These are phyloP conservation scores for Catocala nupta DNA, from an alignment of 2,888 invertebrate genomes.

Conservation along the genomic window DNA sequence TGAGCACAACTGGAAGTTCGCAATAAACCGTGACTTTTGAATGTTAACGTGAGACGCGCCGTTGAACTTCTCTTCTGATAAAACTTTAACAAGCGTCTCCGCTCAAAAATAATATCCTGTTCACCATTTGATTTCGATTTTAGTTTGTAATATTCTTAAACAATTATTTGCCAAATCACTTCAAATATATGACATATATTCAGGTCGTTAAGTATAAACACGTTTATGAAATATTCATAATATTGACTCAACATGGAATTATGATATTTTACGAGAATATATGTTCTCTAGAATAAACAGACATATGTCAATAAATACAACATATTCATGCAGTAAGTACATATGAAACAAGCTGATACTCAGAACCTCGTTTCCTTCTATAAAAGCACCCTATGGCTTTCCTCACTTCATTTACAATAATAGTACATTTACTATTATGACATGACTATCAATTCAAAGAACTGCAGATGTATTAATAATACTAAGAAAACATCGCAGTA, in stretches of 20 bases:
- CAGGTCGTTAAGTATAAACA: constrained; percentile 20
- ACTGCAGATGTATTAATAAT: too few relatives aligned
- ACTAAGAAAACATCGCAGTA: too few relatives aligned
- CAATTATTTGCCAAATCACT: too few relatives aligned
- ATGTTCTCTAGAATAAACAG: constrained; percentile 21
- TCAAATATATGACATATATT: too few relatives aligned
- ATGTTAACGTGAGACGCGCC: constrained; percentile 65
- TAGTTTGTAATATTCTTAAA: neutral
- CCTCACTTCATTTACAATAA: too few relatives aligned
- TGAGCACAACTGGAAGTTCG: constrained; percentile 65
- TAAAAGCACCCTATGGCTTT: too few relatives aligned
- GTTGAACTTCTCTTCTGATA: constrained; percentile 66
- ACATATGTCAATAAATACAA: neutral
- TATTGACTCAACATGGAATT: constrained; percentile 41
- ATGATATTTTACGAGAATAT: constrained; percentile 30
- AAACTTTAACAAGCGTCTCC: constrained; percentile 61
- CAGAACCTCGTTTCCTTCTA: too few relatives aligned
- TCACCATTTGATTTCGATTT: neutral
- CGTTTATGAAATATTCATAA: constrained; percentile 40
- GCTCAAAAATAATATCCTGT: constrained; percentile 56
- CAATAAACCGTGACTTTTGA: constrained; percentile 73
- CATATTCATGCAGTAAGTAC: neutral
- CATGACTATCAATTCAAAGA: too few relatives aligned
- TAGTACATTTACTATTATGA: neutral
- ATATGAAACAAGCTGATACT: too few relatives aligned